Percentiles rank a stretch among this genome's conserved stretches.
These are phyloP conservation scores for Karalla daura DNA, from an alignment of 2,797 vertebrate genomes.

Conservation along the genomic window DNA sequence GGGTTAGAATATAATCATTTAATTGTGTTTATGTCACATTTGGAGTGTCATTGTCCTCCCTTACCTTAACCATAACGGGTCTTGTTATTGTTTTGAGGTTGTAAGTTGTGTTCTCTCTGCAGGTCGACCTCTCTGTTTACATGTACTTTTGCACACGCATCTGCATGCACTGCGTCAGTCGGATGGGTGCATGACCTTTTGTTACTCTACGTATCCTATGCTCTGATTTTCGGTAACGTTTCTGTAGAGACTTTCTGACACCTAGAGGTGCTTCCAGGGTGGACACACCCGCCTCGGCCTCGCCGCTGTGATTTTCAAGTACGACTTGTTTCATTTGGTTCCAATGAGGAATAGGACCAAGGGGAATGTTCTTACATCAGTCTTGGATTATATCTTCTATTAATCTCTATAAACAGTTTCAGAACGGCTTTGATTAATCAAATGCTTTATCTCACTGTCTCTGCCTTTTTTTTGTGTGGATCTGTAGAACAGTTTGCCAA, in stretches of 20 bases:
- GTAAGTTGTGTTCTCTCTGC: slow-evolving; percentile 4
- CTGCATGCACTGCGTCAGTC: not conserved
- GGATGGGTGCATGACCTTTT: slow-evolving; percentile 12
- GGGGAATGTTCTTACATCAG: slow-evolving; percentile 54
- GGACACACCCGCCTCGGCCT: slow-evolving; percentile 32
- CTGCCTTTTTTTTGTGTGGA: slow-evolving; percentile 40
- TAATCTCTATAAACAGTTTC: slow-evolving; percentile 47
- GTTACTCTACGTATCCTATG: slow-evolving; percentile 11
- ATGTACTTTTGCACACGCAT: slow-evolving; percentile 1
- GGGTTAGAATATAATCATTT: slow-evolving; percentile 52
- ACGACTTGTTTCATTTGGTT: slow-evolving; percentile 41
- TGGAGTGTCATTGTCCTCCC: slow-evolving; percentile 14
- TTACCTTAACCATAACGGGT: slow-evolving; percentile 13
- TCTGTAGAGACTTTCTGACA: slow-evolving; percentile 40
- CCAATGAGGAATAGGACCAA: slow-evolving; percentile 38
- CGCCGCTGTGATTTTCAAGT: slow-evolving; percentile 38
- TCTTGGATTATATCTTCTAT: slow-evolving; percentile 44
- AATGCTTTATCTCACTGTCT: slow-evolving; percentile 38
- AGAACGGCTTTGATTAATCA: slow-evolving; percentile 56
- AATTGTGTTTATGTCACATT: slow-evolving; percentile 27
- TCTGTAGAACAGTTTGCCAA: slow-evolving; percentile 48
- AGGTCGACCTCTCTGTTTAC: not conserved
- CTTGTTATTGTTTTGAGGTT: slow-evolving; percentile 21
- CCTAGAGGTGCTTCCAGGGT: slow-evolving; percentile 16
- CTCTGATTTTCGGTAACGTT: slow-evolving; percentile 30